Percentiles rank a stretch among this genome's conserved stretches.
Conservation (phyloP, 2,888 invertebrate species). For the Antheraea assamensis region DNA sequence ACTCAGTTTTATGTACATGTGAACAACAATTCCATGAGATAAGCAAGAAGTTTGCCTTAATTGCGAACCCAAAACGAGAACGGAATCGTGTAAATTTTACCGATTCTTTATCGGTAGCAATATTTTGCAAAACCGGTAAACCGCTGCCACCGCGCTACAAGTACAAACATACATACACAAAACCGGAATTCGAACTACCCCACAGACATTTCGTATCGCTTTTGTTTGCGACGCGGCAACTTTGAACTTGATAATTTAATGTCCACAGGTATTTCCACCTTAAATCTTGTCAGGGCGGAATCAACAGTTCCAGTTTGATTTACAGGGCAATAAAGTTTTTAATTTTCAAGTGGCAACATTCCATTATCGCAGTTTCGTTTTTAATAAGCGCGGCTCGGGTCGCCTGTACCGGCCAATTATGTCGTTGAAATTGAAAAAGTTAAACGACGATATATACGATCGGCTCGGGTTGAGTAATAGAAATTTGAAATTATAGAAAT, state of each 20-base stretch:
- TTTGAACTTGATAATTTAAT: constrained; percentile 52
- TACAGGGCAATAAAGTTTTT: constrained; percentile 62
- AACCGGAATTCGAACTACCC: constrained; percentile 15
- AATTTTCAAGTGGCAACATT: constrained; percentile 60
- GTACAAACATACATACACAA: constrained; percentile 28
- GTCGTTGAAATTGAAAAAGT: constrained; percentile 65
- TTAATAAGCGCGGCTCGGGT: constrained; percentile 52
- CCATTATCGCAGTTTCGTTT: constrained; percentile 60
- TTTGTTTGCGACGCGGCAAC: constrained; percentile 45
- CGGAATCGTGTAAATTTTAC: background rate
- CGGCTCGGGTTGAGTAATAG: constrained; percentile 44
- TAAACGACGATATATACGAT: constrained; percentile 57
- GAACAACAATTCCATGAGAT: background rate
- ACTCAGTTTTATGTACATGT: background rate
- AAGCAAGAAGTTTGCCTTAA: background rate
- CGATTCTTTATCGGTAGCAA: background rate
- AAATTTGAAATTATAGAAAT: constrained; percentile 37
- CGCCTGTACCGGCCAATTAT: constrained; percentile 53
- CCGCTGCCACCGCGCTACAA: constrained; percentile 16
- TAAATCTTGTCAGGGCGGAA: constrained; percentile 50
- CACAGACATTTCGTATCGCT: constrained; percentile 39
- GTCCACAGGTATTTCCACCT: constrained; percentile 41
- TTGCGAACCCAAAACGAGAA: background rate
- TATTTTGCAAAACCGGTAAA: background rate
- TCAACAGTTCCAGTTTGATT: constrained; percentile 43